Evolutionary conservation across 2,888 invertebrate genomes (phyloP).

Genomic region (Drosophila emarginata): DNA sequence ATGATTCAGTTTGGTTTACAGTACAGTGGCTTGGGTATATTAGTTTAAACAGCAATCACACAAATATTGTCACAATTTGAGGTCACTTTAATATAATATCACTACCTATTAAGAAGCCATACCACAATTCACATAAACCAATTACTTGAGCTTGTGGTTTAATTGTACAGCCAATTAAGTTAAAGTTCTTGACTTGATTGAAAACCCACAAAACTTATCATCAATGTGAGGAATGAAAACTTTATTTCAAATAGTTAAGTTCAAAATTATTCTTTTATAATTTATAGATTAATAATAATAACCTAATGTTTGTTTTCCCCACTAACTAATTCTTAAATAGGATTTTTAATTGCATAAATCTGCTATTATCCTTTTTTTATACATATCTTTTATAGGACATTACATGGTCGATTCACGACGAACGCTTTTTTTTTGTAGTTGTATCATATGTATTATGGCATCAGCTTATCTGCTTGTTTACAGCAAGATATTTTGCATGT

Average conservation of each 20-base stretch:
- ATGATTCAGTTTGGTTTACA: constrained; percentile 34
- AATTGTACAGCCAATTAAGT: neutral
- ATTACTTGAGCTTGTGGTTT: neutral
- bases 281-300: too few species aligned
- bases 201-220: too few species aligned
- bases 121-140: neutral
- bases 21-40: neutral
- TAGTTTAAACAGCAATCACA: neutral
- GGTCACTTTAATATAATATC: neutral
- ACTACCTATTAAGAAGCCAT: neutral
- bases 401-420: neutral
- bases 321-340: too few species aligned
- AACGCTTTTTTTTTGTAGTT: constrained; percentile 7
- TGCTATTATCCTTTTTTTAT: too few species aligned
- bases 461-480: constrained; percentile 74
- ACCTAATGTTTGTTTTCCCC: too few species aligned
- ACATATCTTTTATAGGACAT: neutral
- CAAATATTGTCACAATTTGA: neutral
- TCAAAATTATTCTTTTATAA: too few species aligned
- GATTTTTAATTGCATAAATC: too few species aligned
- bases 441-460: constrained; percentile 39
- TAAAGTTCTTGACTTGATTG: neutral
- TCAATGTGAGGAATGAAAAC: too few species aligned
- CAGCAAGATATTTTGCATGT: constrained; percentile 65
- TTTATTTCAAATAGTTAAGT: too few species aligned